Evolutionary conservation across 1,140 invertebrate species (phyloP).

Genomic region (Coptotermes formosanus): DNA sequence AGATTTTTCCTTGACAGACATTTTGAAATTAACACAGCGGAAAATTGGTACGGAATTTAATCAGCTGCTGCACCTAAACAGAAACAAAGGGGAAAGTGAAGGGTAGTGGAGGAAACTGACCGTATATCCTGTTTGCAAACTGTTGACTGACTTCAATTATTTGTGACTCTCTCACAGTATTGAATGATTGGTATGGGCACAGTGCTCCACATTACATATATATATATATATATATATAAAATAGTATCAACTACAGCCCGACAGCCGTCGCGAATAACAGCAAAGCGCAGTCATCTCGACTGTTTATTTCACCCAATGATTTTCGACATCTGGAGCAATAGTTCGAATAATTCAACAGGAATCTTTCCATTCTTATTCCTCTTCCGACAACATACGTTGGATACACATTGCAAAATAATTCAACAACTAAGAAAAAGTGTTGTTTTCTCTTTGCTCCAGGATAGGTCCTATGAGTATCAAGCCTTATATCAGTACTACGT

Average conservation of each 20-base stretch:
- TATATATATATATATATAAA: neutral
- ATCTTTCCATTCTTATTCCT: neutral
- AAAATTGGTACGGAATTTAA: conserved; percentile 17
- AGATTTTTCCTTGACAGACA: conserved; percentile 15
- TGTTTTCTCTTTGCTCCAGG: neutral
- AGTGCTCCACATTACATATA: neutral
- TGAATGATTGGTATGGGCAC: neutral
- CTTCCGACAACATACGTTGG: neutral
- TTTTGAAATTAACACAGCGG: conserved; percentile 6
- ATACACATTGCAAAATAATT: conserved; percentile 2
- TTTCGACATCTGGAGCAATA: neutral
- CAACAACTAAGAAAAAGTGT: neutral
- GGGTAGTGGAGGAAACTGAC: neutral
- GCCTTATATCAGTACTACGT: neutral
- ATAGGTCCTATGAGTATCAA: neutral
- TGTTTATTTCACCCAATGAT: neutral
- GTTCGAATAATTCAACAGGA: neutral
- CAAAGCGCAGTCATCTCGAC: neutral
- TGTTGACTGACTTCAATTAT: neutral
- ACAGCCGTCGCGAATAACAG: neutral
- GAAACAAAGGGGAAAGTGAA: neutral
- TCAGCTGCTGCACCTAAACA: neutral
- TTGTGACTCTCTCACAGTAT: neutral
- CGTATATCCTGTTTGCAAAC: neutral
- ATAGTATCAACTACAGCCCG: neutral